Evolutionary conservation across 2,888 invertebrate species (phyloP), one percentile per base, ranked within the genome.

Genomic region (Galerucella nymphaeae): DNA sequence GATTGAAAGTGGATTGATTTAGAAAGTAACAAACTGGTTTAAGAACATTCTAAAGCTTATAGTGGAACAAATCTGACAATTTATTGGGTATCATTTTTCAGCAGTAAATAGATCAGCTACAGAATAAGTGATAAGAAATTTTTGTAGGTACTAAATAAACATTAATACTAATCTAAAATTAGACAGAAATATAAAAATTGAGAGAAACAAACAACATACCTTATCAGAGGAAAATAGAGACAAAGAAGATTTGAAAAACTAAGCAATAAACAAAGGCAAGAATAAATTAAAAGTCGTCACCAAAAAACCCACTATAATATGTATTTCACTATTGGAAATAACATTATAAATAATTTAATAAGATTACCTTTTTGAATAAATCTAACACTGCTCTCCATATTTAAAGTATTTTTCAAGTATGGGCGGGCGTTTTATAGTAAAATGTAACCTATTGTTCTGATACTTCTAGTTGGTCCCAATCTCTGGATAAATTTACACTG

Each of bases 331-430:
- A 13, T 42, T 42, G 38, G 23, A 61, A 61, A 63, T 23, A 48
- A 59, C 30, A 30, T 6, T 30, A 30, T 6, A 30, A 30, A 30
- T 30, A 41, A 63, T 55, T 62, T 59, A 64, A 66, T 62, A 48
- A 65, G 61, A 73, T 71, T 77, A 83, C 83, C 82, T 80, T 82
- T 82, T 61, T 77, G 76, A 45, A 81, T 71, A 75, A 83, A 83
- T 71, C 80, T 79, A 23, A 82, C 78, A n/a, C 80, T 70, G 70
- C 76, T 80, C 65, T 80, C 75, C 59, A 82, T 81, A 53, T 53
- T 53, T 53, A 10, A 53, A 53, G 16, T 16, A 16, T 53, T 82
- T 83, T 58, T 63, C 23, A 16, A 55, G 48, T n/a, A 48, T 53
- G 53, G 53, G 53, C 16, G 53, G 53, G 53, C 16, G 53, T 53